These are phyloP conservation scores for Erithacus rubecula DNA, from an alignment of 2,797 vertebrate genomes.

Conservation along the genomic window DNA sequence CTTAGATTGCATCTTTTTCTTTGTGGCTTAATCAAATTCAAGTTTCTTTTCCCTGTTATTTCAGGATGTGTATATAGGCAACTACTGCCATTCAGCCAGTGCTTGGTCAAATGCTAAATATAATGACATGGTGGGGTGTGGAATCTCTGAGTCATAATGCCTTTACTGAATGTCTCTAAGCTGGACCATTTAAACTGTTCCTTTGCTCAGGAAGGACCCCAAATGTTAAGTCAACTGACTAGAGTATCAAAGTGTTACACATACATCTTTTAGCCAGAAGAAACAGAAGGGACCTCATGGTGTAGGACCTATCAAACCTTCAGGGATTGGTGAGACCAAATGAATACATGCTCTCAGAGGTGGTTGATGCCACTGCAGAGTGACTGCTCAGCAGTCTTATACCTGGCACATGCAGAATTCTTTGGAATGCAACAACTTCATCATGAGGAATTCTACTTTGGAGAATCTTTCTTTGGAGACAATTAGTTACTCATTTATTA, in stretches of 20 bases:
- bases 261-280: background rate
- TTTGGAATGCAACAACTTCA: background rate
- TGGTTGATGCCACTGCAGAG: background rate
- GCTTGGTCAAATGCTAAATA: background rate
- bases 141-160: background rate
- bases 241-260: background rate
- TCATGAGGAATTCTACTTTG: background rate
- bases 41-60: background rate
- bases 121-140: background rate
- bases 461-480: background rate
- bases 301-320: background rate
- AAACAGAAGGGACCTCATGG: background rate
- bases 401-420: background rate
- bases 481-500: background rate
- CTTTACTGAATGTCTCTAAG: background rate
- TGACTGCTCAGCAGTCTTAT: background rate
- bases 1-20: background rate
- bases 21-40: background rate
- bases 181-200: background rate
- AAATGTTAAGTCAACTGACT: background rate
- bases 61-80: background rate
- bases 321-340: background rate
- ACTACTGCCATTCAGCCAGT: background rate
- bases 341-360: background rate
- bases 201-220: background rate